These are phyloP conservation scores for Solea solea DNA, from an alignment of 2,113 vertebrate species.

Conservation along the genomic window DNA sequence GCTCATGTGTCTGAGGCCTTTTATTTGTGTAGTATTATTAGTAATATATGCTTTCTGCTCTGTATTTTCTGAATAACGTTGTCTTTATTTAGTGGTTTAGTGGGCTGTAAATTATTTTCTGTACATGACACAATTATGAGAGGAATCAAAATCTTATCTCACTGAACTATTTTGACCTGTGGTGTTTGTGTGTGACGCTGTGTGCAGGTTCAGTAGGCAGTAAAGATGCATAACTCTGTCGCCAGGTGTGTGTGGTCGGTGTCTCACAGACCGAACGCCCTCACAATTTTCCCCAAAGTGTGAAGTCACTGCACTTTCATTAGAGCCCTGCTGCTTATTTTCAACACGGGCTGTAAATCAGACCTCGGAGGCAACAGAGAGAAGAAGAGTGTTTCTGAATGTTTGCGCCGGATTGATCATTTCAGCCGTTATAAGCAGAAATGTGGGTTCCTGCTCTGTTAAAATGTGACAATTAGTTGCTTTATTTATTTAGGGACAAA, in stretches of 20 bases:
- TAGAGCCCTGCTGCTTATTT: conserved; percentile 63
- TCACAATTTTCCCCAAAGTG: conserved; percentile 42
- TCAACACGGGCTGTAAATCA: conserved; percentile 50
- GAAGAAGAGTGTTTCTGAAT: not conserved
- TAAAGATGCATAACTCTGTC: conserved; percentile 33
- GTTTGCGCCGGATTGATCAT: not conserved
- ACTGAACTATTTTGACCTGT: not conserved
- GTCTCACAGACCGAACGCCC: conserved; percentile 10
- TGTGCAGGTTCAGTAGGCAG: conserved; percentile 20
- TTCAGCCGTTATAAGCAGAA: not conserved
- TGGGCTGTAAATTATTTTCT: no score
- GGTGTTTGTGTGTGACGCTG: not conserved
- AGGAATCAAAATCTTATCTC: not conserved
- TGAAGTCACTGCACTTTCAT: conserved; percentile 56
- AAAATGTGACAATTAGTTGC: no score
- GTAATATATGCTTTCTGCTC: no score
- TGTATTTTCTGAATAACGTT: no score
- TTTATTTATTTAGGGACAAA: no score
- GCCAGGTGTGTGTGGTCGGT: conserved; percentile 25
- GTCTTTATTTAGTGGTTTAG: no score
- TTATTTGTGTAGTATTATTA: no score
- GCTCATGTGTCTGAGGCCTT: no score
- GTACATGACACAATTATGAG: no score
- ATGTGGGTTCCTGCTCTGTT: no score
- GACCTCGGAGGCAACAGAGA: conserved; percentile 17